These are phyloP conservation scores for Bruchidius siliquastri DNA, from an alignment of 2,888 invertebrate genomes.

Conservation along the genomic window DNA sequence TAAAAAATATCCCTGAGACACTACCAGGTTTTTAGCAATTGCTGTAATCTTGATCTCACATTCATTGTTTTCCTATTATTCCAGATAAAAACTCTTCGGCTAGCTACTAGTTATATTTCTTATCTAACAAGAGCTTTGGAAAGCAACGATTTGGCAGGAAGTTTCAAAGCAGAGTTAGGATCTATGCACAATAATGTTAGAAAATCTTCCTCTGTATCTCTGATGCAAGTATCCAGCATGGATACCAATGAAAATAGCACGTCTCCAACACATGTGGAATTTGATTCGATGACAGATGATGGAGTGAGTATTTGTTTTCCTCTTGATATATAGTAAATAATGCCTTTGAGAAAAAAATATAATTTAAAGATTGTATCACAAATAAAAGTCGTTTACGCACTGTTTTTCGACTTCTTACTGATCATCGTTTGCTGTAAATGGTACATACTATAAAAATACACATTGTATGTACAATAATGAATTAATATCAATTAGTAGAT, in stretches of 20 bases:
- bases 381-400: too few species aligned
- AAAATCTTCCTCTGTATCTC: not conserved
- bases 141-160: slow-evolving; percentile 78
- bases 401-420: too few species aligned
- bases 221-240: not conserved
- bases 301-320: not conserved
- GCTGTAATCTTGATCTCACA: not conserved
- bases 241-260: not conserved
- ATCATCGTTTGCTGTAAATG: too few species aligned
- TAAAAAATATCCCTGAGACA: too few species aligned
- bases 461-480: too few species aligned
- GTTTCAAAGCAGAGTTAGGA: slow-evolving; percentile 81
- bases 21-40: too few species aligned
- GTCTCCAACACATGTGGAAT: not conserved
- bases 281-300: not conserved
- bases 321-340: too few species aligned
- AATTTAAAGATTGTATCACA: too few species aligned
- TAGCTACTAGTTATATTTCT: slow-evolving; percentile 90
- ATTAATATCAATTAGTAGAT: not conserved
- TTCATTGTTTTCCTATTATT: not conserved
- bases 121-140: slow-evolving; percentile 87
- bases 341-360: too few species aligned
- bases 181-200: slow-evolving; percentile 23
- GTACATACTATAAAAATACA: too few species aligned
- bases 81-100: slow-evolving; percentile 87